These are phyloP conservation scores for Tenodera sinensis DNA, from an alignment of 2,888 invertebrate species.

Conservation along the genomic window DNA sequence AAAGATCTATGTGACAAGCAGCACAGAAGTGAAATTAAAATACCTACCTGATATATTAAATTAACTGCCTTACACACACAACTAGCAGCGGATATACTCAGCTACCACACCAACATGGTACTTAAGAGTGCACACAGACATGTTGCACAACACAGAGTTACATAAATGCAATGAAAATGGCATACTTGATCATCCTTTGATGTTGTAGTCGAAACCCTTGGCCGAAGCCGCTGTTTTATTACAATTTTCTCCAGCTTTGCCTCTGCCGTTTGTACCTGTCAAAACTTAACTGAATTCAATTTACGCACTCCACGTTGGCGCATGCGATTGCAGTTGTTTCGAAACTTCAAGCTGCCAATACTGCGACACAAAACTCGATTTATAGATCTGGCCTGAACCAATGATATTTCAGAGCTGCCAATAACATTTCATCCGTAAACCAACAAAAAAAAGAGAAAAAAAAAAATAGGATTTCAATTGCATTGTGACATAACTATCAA, in stretches of 20 bases:
- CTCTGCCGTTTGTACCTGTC: not conserved
- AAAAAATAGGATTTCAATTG: too few species aligned
- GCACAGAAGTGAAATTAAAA: too few species aligned
- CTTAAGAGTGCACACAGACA: not conserved
- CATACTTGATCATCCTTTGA: not conserved
- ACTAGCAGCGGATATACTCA: too few species aligned
- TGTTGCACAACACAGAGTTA: not conserved
- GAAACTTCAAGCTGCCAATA: not conserved
- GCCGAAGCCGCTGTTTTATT: not conserved
- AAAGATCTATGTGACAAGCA: too few species aligned
- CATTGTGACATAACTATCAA: too few species aligned
- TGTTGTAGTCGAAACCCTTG: not conserved
- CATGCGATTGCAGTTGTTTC: not conserved
- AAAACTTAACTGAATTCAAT: constrained; percentile 3
- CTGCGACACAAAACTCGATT: not conserved
- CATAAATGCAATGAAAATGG: not conserved
- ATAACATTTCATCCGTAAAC: too few species aligned
- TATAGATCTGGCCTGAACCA: too few species aligned
- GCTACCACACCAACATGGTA: not conserved
- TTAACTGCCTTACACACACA: too few species aligned
- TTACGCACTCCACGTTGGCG: not conserved
- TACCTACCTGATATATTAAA: too few species aligned
- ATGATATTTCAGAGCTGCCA: too few species aligned
- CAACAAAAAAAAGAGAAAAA: too few species aligned
- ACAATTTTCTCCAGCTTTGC: constrained; percentile 15